Base-by-base conservation (phyloP, 2,113 vertebrate genomes). In the Excalfactoria chinensis region DNA sequence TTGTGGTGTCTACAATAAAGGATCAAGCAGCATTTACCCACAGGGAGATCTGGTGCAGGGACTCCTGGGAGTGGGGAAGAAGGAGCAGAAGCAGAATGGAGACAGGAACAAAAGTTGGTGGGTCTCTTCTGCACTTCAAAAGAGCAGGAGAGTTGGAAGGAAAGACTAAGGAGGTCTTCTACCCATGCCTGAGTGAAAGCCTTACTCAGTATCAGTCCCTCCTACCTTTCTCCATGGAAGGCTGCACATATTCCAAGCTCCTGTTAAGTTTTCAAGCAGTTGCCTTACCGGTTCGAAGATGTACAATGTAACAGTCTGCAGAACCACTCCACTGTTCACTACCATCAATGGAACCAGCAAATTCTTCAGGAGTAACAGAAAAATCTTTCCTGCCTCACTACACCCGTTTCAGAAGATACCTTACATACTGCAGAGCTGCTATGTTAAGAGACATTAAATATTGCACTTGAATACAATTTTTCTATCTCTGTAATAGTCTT, bases 1-100 rank as follows among this genome's bases (percentile, higher is more conserved):
- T 62, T 1, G 1, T 0, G 0, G 48, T 0, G 1, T 79, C 81
- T 86, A 79, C 9, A 12, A 90, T 56, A 93, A 62, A 88, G 64
- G 67, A 81, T 82, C 40, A 44, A 84, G 68, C 1, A 1, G 83
- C 75, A 74, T 48, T 9, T 53, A 56, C 16, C 77, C 84, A 64
- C 67, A 76, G 23, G 69, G 77, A 53, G 53, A 94, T 37, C 73
- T 84, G 18, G 28, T 41, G 68, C 11, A 43, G 62, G 74, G 40
- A 55, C 60, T 7, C 56, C 70, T 1, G 30, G 35, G 58, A 67
- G 44, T 30, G 23, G 22, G 35, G 30, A 56, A 71, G 43, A 4
- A 21, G 13, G 1, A 0, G 14, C 20, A 12, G 48, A 43, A 86
- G 44, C 10, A 60, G 44, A 43, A 79, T 41, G 6, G 40, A 1